Evolutionary conservation across 2,888 invertebrate genomes (phyloP), one percentile per base, ranked within the genome.

Genomic region (Sussaba pulchella): DNA sequence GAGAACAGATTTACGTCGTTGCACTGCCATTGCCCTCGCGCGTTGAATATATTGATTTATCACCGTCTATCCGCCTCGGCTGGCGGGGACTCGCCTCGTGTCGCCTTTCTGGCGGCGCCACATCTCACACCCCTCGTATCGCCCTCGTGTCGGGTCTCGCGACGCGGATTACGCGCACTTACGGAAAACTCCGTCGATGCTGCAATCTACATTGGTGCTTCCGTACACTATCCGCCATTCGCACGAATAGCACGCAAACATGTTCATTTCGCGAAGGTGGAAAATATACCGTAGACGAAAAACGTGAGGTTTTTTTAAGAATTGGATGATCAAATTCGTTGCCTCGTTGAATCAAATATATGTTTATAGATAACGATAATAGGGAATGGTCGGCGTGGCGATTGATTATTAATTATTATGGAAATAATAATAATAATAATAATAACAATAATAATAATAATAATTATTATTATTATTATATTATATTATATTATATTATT

Each of bases 41-140:
- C 89, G 88, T 86, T 82, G 88, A 88, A 89, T 90, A 89, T 89
- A 90, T 90, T 88, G 90, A 89, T 90, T 89, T 89, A 88, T 88
- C 86, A 82, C 82, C 79, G 82, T 83, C 82, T 78, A 77, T 78
- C 71, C 80, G 70, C 71, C 74, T 82, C 67, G 66, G 61, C 80
- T 81, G 67, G 79, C 70, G 69, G 59, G 47, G 79, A 59, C 64
- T 50, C 39, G 59, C 54, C 73, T 78, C 57, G 36, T 59, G 73
- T 52, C 71, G 64, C 76, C 84, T 57, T 36, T 14, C 59, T 63
- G 71, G 80, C 74, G 72, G 43, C 64, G 72, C 67, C 54, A 63
- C 43, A 43, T 54, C 21, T 52, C 26, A 41, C 43, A 63, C 26
- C 72, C n/a, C 47, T 24, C 72, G 57, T 64, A 14, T 73, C 24